phyloP scores from a whole-genome alignment of 1,140 invertebrate species.

The Hypothenemus hampei region DNA sequence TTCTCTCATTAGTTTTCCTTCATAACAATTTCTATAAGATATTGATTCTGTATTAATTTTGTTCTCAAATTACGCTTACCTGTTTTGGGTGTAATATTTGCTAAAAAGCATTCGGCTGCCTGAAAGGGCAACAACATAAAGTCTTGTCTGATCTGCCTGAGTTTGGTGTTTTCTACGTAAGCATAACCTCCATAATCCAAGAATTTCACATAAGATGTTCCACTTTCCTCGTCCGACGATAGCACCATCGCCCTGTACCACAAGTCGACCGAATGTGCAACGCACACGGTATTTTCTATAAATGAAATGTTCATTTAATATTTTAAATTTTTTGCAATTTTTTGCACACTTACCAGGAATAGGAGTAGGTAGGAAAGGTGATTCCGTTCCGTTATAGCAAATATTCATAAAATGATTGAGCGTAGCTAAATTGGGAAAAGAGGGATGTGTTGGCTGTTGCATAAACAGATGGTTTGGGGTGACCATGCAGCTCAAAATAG shows the following conservation, averaged over 20 bases:
- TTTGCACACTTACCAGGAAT: slow-evolving; percentile 51
- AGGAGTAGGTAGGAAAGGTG: slow-evolving; percentile 60
- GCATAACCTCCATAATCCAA: slow-evolving; percentile 93
- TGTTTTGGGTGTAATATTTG: slow-evolving; percentile 77
- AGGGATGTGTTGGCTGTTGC: slow-evolving; percentile 89
- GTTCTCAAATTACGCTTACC: slow-evolving; percentile 50
- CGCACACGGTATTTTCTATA: slow-evolving; percentile 80
- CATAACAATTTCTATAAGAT: background rate
- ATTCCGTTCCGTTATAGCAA: slow-evolving; percentile 58
- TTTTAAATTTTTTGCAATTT: background rate
- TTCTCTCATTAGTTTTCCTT: background rate
- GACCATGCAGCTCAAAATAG: slow-evolving; percentile 78
- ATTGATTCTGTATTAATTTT: background rate
- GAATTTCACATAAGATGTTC: slow-evolving; percentile 76
- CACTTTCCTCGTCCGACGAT: slow-evolving; percentile 59
- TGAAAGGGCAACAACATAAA: slow-evolving; percentile 93
- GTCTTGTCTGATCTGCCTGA: slow-evolving; percentile 87
- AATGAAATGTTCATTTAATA: slow-evolving; percentile 7
- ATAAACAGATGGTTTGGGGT: slow-evolving; percentile 85
- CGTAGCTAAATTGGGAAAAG: slow-evolving; percentile 72
- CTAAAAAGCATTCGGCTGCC: slow-evolving; percentile 88
- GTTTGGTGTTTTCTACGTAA: slow-evolving; percentile 62
- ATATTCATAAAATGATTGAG: slow-evolving; percentile 71
- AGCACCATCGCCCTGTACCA: slow-evolving; percentile 90
- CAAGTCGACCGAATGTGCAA: slow-evolving; percentile 70